phyloP scores from a whole-genome alignment of 1,140 invertebrate species.

The Diachasma alloeum region DNA sequence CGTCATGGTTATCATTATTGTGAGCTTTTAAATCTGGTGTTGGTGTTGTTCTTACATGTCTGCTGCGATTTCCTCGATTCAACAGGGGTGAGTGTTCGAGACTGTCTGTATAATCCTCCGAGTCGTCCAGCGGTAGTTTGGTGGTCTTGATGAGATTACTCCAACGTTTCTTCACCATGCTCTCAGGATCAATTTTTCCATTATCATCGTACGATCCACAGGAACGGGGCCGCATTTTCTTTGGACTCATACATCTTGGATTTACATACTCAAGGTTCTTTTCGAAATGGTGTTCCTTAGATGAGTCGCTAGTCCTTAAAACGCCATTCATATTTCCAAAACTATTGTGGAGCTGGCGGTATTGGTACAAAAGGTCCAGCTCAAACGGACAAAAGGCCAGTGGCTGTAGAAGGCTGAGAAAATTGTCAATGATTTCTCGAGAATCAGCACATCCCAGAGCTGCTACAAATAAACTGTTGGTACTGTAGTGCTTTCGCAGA shows the following conservation, averaged over 20 bases:
- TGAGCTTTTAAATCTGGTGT: slow-evolving; percentile 25
- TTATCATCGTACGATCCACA: slow-evolving; percentile 69
- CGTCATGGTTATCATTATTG: slow-evolving; percentile 33
- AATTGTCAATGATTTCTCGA: slow-evolving; percentile 74
- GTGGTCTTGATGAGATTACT: slow-evolving; percentile 71
- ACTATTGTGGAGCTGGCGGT: slow-evolving; percentile 78
- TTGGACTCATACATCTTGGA: slow-evolving; percentile 43
- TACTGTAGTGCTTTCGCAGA: slow-evolving; percentile 81
- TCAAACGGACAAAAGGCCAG: slow-evolving; percentile 80
- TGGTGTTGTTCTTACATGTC: slow-evolving; percentile 30
- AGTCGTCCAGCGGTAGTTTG: slow-evolving; percentile 73
- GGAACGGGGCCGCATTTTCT: slow-evolving; percentile 73
- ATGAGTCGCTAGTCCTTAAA: slow-evolving; percentile 60
- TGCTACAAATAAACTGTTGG: slow-evolving; percentile 75
- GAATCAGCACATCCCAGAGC: slow-evolving; percentile 72
- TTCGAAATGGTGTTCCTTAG: slow-evolving; percentile 52
- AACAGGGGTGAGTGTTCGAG: slow-evolving; percentile 68
- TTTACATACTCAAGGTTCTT: too few relatives aligned
- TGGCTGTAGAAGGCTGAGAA: slow-evolving; percentile 78
- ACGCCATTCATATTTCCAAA: slow-evolving; percentile 74
- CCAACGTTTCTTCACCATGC: slow-evolving; percentile 74
- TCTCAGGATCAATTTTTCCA: slow-evolving; percentile 66
- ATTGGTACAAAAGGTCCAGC: slow-evolving; percentile 82
- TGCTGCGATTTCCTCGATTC: slow-evolving; percentile 49
- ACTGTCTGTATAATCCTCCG: slow-evolving; percentile 79